Percentiles rank a stretch among this genome's conserved stretches.
phyloP scores from a whole-genome alignment of 2,113 vertebrate genomes.

The Centropristis striata region DNA sequence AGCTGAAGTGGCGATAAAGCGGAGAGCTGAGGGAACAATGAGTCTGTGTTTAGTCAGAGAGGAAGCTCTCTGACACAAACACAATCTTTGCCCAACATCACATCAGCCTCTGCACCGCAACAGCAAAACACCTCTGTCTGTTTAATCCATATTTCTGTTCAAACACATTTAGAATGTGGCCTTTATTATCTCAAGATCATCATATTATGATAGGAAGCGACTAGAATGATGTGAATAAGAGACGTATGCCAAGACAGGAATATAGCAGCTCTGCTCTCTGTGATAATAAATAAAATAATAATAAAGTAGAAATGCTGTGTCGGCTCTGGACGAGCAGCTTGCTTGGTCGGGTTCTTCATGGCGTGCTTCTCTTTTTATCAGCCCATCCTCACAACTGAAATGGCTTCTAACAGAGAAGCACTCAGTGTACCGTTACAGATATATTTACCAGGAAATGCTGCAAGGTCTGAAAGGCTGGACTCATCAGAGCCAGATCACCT shows the following conservation, averaged over 20 bases:
- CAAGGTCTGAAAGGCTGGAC: constrained; percentile 14
- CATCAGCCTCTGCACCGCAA: not conserved
- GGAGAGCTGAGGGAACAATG: constrained; percentile 33
- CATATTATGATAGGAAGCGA: no score
- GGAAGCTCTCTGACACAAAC: constrained; percentile 4
- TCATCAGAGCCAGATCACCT: no score
- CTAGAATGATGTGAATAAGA: no score
- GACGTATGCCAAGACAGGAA: no score
- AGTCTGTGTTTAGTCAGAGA: constrained; percentile 19
- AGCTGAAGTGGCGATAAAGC: constrained; percentile 29
- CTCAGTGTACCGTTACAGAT: constrained; percentile 41
- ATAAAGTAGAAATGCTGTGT: no score
- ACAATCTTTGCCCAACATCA: not conserved
- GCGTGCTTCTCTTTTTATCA: no score
- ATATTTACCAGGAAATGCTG: constrained; percentile 28
- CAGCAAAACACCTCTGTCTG: not conserved
- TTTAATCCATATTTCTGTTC: no score
- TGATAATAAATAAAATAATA: no score
- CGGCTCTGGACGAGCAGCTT: not conserved
- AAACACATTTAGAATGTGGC: no score
- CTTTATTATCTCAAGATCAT: no score
- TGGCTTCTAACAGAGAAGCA: constrained; percentile 25
- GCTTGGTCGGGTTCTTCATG: not conserved
- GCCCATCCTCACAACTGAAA: constrained; percentile 42
- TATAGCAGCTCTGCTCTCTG: no score